Conservation (phyloP, 2,888 invertebrate species). For the Rhingia rostrata region DNA sequence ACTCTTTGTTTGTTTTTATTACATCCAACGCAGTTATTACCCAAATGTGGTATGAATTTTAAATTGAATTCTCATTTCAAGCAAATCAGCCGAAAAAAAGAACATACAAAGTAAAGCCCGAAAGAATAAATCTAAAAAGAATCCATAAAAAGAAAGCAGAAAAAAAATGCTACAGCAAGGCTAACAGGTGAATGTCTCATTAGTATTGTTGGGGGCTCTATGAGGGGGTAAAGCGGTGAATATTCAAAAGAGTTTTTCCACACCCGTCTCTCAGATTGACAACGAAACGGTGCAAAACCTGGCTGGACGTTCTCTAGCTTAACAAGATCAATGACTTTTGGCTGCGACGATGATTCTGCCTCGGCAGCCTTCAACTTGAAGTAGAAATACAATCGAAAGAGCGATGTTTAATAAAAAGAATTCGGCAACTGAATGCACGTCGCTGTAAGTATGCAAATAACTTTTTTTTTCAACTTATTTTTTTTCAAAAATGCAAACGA, state of each 20-base stretch:
- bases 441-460: background rate
- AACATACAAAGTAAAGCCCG: background rate
- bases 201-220: conserved; percentile 45
- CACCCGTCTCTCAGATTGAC: conserved; percentile 25
- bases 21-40: conserved; percentile 48
- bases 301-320: conserved; percentile 9
- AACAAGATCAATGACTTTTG: conserved; percentile 56
- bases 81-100: conserved; percentile 31
- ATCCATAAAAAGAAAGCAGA: conserved; percentile 29
- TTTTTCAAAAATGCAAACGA: too few relatives aligned
- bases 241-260: conserved; percentile 21
- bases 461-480: too few relatives aligned
- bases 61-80: conserved; percentile 39
- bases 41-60: conserved; percentile 52
- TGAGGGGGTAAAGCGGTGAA: conserved; percentile 1
- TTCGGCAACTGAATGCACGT: background rate
- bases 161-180: conserved; percentile 32
- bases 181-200: conserved; percentile 59
- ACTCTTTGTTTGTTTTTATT: conserved; percentile 52
- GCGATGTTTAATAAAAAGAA: background rate
- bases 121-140: conserved; percentile 34
- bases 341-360: background rate
- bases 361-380: background rate
- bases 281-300: conserved; percentile 14
- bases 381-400: background rate